Evolutionary conservation across 2,113 vertebrate species (phyloP).

Genomic region (Sitta europaea): DNA sequence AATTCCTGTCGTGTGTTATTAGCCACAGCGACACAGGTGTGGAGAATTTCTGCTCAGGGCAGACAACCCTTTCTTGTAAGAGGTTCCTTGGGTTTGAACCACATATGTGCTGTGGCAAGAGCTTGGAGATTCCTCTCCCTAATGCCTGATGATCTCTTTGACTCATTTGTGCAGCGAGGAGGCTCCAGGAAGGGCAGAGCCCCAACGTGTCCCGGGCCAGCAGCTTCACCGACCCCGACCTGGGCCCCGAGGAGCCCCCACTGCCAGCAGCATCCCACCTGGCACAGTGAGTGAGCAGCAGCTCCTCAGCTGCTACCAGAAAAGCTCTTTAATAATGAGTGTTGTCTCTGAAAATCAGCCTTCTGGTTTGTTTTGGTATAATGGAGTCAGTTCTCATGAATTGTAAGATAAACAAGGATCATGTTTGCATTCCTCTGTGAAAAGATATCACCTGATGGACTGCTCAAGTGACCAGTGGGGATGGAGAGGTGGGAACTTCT

Average conservation of each 20-base stretch:
- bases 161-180: slow-evolving; percentile 58
- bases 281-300: slow-evolving; percentile 74
- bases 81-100: neutral
- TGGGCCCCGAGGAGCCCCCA: slow-evolving; percentile 71
- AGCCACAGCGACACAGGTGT: no score
- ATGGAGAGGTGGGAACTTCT: no score
- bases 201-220: slow-evolving; percentile 74
- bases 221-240: slow-evolving; percentile 80
- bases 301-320: neutral
- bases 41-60: neutral
- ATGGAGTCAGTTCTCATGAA: no score
- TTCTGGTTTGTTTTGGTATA: no score
- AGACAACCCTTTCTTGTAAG: neutral
- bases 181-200: slow-evolving; percentile 37
- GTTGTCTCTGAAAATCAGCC: no score
- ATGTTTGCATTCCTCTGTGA: no score
- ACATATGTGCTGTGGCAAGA: neutral
- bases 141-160: neutral
- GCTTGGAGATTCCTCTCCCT: neutral
- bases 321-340: no score
- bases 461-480: no score
- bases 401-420: no score
- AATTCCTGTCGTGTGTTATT: no score
- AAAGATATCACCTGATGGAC: no score
- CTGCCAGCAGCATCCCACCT: slow-evolving; percentile 68